These are phyloP conservation scores for Melanotaenia parkinsoni DNA, from an alignment of 2,797 vertebrate species.

Conservation along the genomic window DNA sequence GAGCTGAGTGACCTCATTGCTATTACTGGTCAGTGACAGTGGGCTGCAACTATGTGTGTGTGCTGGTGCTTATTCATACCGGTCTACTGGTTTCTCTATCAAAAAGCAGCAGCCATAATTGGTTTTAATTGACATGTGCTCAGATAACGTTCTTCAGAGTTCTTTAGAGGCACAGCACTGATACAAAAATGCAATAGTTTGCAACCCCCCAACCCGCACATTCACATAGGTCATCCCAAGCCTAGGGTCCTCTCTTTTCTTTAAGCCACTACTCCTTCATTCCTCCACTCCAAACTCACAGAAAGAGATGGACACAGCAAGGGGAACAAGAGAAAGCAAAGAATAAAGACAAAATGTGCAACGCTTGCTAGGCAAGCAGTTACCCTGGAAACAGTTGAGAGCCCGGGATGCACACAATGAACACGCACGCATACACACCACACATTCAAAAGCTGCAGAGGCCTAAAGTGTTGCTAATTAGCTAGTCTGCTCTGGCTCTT, in stretches of 20 bases:
- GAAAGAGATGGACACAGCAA: constrained; percentile 43
- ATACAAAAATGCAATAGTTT: constrained; percentile 28
- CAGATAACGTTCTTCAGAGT: constrained; percentile 40
- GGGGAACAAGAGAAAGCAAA: constrained; percentile 54
- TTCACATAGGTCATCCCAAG: constrained; percentile 36
- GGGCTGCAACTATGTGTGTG: constrained; percentile 29
- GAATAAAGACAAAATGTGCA: constrained; percentile 76
- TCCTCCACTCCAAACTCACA: constrained; percentile 29
- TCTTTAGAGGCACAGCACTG: constrained; percentile 29
- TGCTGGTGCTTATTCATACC: constrained; percentile 8
- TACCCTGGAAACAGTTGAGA: constrained; percentile 86
- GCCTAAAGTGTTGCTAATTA: constrained; percentile 89
- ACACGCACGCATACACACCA: constrained; percentile 61
- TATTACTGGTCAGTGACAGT: constrained; percentile 41
- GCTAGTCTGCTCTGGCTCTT: constrained; percentile 80
- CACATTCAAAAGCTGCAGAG: constrained; percentile 77
- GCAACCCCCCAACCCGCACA: constrained; percentile 17
- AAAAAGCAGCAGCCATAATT: constrained; percentile 63
- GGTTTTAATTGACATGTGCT: constrained; percentile 72
- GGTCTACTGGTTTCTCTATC: constrained; percentile 28
- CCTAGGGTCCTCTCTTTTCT: constrained; percentile 32
- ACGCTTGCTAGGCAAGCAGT: constrained; percentile 78
- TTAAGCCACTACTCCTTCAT: constrained; percentile 30
- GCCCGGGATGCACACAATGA: constrained; percentile 73
- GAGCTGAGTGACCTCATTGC: constrained; percentile 63